phyloP scores from a whole-genome alignment of 2,888 invertebrate genomes.

The Biston stratarius region DNA sequence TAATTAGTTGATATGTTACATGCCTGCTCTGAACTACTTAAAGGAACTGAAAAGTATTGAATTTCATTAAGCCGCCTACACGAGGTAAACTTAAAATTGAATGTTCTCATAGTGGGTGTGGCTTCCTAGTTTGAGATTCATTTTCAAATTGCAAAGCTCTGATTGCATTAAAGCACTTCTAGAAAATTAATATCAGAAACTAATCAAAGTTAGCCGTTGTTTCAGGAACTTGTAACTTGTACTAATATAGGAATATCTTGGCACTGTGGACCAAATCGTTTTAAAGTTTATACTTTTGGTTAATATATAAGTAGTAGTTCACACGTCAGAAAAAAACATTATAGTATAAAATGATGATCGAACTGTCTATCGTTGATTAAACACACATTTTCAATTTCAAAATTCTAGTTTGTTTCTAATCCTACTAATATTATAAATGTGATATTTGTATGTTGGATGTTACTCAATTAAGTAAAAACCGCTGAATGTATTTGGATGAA shows the following conservation, averaged over 20 bases:
- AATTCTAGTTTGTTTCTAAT: too few species aligned
- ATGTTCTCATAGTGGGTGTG: neutral
- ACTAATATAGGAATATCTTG: slow-evolving; percentile 27
- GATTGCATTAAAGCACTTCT: slow-evolving; percentile 66
- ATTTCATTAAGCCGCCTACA: too few species aligned
- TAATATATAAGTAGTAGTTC: neutral
- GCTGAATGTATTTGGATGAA: too few species aligned
- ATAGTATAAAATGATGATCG: too few species aligned
- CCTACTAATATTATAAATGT: too few species aligned
- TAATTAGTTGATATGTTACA: neutral
- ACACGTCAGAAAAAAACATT: too few species aligned
- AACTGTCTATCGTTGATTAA: neutral
- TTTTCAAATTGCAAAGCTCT: slow-evolving; percentile 47
- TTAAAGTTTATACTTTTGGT: neutral
- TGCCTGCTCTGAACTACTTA: neutral
- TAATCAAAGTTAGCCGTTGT: slow-evolving; percentile 74
- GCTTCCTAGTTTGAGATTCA: slow-evolving; percentile 19
- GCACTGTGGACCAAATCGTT: slow-evolving; percentile 6
- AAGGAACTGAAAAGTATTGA: neutral
- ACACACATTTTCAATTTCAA: neutral
- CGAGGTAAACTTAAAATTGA: neutral
- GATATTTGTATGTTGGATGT: too few species aligned
- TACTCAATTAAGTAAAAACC: too few species aligned
- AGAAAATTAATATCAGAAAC: slow-evolving; percentile 73
- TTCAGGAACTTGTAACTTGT: slow-evolving; percentile 43